Conservation (phyloP, 2,797 vertebrate genomes). For the Gadopsis bispinosus region DNA sequence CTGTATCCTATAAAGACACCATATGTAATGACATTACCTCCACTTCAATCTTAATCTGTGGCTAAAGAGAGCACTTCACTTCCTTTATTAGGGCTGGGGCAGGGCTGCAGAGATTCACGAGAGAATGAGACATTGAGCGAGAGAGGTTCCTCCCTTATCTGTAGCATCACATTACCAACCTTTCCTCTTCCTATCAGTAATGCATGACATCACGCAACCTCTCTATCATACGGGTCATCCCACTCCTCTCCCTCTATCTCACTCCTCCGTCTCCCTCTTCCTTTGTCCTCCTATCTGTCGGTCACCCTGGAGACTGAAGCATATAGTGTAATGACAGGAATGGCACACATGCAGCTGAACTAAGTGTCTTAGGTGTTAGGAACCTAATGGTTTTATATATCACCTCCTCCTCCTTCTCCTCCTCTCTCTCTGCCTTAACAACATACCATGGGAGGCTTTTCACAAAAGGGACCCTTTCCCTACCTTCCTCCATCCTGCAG, state of each 20-base stretch:
- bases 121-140: not conserved
- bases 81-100: constrained; percentile 52
- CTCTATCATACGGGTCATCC: constrained; percentile 56
- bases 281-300: constrained; percentile 39
- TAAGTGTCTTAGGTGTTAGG: constrained; percentile 65
- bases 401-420: constrained; percentile 38
- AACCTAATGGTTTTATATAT: constrained; percentile 71
- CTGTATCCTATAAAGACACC: constrained; percentile 40
- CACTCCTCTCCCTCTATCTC: constrained; percentile 27
- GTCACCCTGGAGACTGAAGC: constrained; percentile 48
- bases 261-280: constrained; percentile 30
- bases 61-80: constrained; percentile 51
- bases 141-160: constrained; percentile 53
- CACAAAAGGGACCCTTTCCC: constrained; percentile 40
- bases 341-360: constrained; percentile 67
- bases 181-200: constrained; percentile 62
- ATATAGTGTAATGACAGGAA: constrained; percentile 59
- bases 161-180: constrained; percentile 59
- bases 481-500: constrained; percentile 20
- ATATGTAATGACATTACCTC: constrained; percentile 51
- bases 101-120: constrained; percentile 35
- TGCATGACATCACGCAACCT: constrained; percentile 59
- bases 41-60: constrained; percentile 48
- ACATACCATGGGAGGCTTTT: constrained; percentile 36
- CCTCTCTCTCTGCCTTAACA: constrained; percentile 34